Percentiles rank a stretch among this genome's conserved stretches.
phyloP scores from a whole-genome alignment of 2,888 invertebrate species.

The Sepioteuthis lessoniana region DNA sequence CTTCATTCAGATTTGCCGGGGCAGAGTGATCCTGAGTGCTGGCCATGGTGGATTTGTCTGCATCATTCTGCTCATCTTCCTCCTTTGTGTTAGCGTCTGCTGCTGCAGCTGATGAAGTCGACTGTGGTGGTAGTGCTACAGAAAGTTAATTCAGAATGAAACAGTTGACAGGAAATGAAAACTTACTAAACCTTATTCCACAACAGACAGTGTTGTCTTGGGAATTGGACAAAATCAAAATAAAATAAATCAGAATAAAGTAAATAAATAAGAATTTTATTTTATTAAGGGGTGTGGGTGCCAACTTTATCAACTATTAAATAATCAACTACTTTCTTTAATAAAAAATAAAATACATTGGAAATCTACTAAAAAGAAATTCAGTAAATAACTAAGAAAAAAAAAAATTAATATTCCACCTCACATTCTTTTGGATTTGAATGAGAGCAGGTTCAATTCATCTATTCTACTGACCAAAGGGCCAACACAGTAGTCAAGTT shows the following conservation, averaged over 20 bases:
- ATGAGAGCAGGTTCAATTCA: not conserved
- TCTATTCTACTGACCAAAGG: not conserved
- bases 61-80: no score
- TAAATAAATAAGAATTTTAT: not conserved
- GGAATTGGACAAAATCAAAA: not conserved
- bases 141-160: no score
- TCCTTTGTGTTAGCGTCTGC: no score
- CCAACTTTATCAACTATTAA: not conserved
- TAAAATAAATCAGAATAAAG: no score
- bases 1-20: no score
- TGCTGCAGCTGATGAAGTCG: no score
- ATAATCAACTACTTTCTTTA: not conserved
- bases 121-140: no score
- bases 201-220: constrained; percentile 38
- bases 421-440: not conserved
- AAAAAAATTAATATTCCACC: not conserved
- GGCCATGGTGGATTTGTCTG: no score
- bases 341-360: not conserved
- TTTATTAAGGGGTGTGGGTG: not conserved
- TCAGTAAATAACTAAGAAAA: no score
- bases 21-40: no score
- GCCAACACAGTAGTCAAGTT: not conserved
- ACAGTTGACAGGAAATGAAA: no score
- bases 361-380: not conserved
- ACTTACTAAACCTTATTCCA: not conserved